Evolutionary conservation across 2,888 invertebrate genomes (phyloP).

Genomic region (Aphidius colemani): DNA sequence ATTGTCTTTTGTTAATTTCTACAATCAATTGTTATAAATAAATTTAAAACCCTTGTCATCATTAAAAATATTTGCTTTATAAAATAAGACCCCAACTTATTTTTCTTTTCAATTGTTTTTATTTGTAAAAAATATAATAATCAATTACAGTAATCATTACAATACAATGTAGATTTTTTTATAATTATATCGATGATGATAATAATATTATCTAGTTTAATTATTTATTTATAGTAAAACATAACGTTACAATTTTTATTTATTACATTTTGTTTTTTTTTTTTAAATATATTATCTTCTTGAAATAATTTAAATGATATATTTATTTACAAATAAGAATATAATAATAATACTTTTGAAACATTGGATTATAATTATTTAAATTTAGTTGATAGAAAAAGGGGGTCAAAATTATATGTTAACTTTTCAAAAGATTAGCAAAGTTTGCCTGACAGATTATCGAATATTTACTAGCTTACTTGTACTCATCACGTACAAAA

Average conservation of each 20-base stretch:
- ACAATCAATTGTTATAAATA: constrained; percentile 13
- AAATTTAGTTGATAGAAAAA: too few relatives aligned
- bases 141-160: constrained; percentile 52
- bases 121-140: constrained; percentile 60
- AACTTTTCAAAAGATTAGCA: too few relatives aligned
- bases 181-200: constrained; percentile 31
- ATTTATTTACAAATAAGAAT: too few relatives aligned
- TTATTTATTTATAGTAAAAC: constrained; percentile 2
- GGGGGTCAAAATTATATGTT: too few relatives aligned
- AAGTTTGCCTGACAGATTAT: too few relatives aligned
- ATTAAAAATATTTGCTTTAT: too few relatives aligned
- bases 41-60: background rate
- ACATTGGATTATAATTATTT: too few relatives aligned
- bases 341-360: too few relatives aligned
- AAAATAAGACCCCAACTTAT: too few relatives aligned
- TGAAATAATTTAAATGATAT: too few relatives aligned
- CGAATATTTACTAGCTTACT: too few relatives aligned
- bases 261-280: background rate
- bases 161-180: constrained; percentile 28
- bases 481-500: constrained; percentile 33
- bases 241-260: background rate
- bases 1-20: background rate
- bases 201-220: constrained; percentile 7
- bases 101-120: constrained; percentile 40
- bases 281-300: background rate